Base-by-base conservation (phyloP, 2,797 vertebrate genomes). In the Halcyon leucocephala region DNA sequence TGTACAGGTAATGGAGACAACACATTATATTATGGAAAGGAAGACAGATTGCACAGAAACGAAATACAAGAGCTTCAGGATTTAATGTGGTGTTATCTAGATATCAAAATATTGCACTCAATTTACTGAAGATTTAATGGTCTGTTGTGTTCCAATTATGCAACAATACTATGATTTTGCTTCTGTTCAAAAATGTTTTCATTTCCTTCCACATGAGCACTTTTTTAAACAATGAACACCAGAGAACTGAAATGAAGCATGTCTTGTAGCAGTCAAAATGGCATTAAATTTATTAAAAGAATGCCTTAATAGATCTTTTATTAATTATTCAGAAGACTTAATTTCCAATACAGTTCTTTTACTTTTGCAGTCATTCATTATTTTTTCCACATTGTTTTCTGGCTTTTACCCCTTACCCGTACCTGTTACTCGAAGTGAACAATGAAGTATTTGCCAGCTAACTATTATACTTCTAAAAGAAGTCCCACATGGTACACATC, bases 211-310 rank as follows among this genome's bases (percentile, higher is more conserved):
- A 78, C 46, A 76, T 0, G 1, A 97, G 70, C 80, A 92, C 90
- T 25, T 77, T 96, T 93, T 94, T 64, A 82, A 92, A 88, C 73
- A 79, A 96, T 54, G 65, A 83, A 70, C 48, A 95, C 44, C 71
- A 94, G 39, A 95, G 66, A 94, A 95, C 73, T 95, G 88, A 96
- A 97, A 93, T 95, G 84, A 82, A 96, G 97, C 95, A 96, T 96
- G 94, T 96, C 96, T 96, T 97, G 95, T 93, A 91, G 73, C 85
- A 96, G 74, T 77, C 94, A 96, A 91, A 95, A 81, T 2, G 54
- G 67, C 78, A 35, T 94, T 57, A 52, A 65, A 94, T 82, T 84
- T 91, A 66, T 86, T 35, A 81, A 83, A 89, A 60, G 80, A 96
- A 91, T 74, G 37, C 48, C 85, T 90, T 48, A 46, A 91, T 82